A percentile compares a stretch with the other conserved stretches of the same genome.
Conservation (phyloP, 2,797 vertebrate species). For the Pitangus sulphuratus region DNA sequence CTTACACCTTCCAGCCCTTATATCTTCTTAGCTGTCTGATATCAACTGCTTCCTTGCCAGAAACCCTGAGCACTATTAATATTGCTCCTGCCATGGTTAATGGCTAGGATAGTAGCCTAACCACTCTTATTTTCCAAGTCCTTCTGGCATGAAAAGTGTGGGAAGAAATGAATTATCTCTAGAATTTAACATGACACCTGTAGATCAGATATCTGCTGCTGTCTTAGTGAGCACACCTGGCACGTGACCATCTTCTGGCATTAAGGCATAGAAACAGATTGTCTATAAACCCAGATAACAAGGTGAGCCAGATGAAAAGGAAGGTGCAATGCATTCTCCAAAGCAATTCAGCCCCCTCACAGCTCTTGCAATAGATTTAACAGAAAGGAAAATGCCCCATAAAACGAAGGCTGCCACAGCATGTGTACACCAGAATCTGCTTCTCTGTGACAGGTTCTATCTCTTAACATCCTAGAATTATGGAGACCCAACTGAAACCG, state of each 20-base stretch:
- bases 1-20: not conserved
- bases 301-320: not conserved
- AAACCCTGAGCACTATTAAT: not conserved
- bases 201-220: not conserved
- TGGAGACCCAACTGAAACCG: not conserved
- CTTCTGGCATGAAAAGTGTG: not conserved
- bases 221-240: not conserved
- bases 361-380: not conserved
- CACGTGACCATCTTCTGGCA: not conserved
- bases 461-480: not conserved
- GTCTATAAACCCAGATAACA: not conserved
- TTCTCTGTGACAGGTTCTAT: not conserved
- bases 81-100: not conserved
- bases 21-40: not conserved
- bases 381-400: not conserved
- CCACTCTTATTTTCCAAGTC: not conserved
- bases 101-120: not conserved
- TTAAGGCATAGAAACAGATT: slow-evolving; percentile 2
- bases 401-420: not conserved
- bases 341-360: not conserved
- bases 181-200: not conserved
- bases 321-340: not conserved
- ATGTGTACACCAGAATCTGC: not conserved
- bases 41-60: not conserved
- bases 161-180: not conserved